Percentiles rank a stretch among this genome's conserved stretches.
phyloP scores from a whole-genome alignment of 2,113 vertebrate species.

The Spheniscus mendiculus region DNA sequence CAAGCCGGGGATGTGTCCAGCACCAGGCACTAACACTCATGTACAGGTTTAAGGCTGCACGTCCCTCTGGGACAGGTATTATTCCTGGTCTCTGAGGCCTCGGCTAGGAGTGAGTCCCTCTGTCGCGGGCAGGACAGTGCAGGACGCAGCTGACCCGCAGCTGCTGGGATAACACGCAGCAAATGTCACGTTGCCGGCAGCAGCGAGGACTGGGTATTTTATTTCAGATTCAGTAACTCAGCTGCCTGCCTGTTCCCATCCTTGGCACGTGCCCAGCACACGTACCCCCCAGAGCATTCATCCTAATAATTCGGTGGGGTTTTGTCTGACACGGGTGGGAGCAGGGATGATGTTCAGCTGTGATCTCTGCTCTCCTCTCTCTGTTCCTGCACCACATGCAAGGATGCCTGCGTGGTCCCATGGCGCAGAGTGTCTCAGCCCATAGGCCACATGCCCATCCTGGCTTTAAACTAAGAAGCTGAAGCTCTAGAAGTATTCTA shows the following conservation, averaged over 20 bases:
- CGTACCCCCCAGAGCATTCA: fast-evolving
- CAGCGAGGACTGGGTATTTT: not conserved
- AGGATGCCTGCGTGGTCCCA: fast-evolving
- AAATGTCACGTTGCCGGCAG: not conserved
- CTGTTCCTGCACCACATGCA: not conserved
- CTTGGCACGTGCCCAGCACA: not conserved
- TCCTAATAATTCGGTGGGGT: not conserved
- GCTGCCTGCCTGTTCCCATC: not conserved
- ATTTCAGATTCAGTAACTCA: not conserved
- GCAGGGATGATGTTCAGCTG: not conserved
- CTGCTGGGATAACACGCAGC: not conserved
- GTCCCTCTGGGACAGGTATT: not conserved
- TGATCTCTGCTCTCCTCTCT: not conserved
- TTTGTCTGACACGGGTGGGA: not conserved
- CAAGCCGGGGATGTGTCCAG: not conserved
- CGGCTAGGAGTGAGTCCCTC: fast-evolving
- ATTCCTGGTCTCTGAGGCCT: not conserved
- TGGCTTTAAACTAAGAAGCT: not conserved
- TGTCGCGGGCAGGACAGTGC: fast-evolving
- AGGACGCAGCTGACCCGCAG: not conserved
- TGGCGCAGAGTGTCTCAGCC: fast-evolving
- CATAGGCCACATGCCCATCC: not conserved
- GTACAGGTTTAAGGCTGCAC: not conserved
- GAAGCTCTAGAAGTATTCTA: not conserved
- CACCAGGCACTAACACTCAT: not conserved